A percentile compares a stretch with the other conserved stretches of the same genome.
Conservation (phyloP, 2,888 invertebrate genomes). For the Calameuta filiformis region DNA sequence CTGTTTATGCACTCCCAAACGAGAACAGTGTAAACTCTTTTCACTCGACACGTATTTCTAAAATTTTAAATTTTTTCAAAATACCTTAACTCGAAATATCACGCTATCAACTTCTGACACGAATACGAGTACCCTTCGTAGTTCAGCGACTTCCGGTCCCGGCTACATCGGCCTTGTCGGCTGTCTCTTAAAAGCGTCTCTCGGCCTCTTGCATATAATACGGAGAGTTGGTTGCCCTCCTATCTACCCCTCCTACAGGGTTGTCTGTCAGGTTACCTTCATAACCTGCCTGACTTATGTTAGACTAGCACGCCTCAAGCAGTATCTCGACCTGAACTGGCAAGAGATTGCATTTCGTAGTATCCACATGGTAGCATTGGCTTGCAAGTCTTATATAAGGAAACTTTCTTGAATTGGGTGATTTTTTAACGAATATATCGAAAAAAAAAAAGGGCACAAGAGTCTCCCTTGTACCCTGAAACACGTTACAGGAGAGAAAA, state of each 20-base stretch:
- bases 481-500: neutral
- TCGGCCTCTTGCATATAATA: neutral
- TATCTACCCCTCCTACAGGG: neutral
- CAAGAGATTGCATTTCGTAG: neutral
- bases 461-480: neutral
- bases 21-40: neutral
- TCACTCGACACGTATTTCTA: neutral
- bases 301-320: neutral
- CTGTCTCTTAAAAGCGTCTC: neutral
- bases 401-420: too few relatives aligned
- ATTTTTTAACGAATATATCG: neutral
- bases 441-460: neutral
- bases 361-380: neutral
- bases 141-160: neutral
- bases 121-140: neutral
- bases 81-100: neutral
- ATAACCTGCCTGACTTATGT: neutral
- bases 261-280: neutral
- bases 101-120: neutral
- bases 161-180: neutral
- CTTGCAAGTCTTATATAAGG: neutral
- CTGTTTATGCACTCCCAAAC: neutral
- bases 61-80: neutral
- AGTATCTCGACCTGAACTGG: neutral
- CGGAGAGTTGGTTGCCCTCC: neutral